Percentiles rank a stretch among this genome's conserved stretches.
Conservation (phyloP, 2,888 invertebrate genomes). For the Latrodectus hesperus region DNA sequence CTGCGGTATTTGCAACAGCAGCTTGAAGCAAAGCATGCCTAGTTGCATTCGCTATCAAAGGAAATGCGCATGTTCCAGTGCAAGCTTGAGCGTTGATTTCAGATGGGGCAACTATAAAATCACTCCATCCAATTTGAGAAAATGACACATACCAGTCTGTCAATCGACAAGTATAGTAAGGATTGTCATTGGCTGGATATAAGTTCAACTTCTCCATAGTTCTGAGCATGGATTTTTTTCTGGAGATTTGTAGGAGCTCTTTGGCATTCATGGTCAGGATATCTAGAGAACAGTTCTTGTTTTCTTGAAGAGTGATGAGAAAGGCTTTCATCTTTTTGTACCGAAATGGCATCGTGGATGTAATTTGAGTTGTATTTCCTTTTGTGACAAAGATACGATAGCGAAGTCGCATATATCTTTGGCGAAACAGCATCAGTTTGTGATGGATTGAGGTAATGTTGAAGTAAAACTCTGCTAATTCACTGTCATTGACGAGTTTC, state of each 20-base stretch:
- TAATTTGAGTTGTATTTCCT: background rate
- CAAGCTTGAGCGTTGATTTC: slow-evolving; percentile 1
- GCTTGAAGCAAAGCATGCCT: slow-evolving; percentile 13
- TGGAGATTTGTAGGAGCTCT: background rate
- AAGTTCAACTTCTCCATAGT: background rate
- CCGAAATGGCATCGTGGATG: background rate
- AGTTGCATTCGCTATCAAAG: slow-evolving; percentile 6
- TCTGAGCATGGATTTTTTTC: background rate
- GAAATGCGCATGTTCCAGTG: slow-evolving; percentile 5
- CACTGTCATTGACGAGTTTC: background rate
- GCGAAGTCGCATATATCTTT: background rate
- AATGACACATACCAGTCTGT: slow-evolving; percentile 8
- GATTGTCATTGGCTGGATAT: background rate
- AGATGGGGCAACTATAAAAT: slow-evolving; percentile 7
- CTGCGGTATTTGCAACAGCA: background rate
- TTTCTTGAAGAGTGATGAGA: slow-evolving; percentile 7
- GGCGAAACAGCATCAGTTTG: background rate
- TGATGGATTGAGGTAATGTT: background rate
- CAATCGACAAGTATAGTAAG: background rate
- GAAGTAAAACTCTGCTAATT: background rate
- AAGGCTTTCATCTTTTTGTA: slow-evolving; percentile 16
- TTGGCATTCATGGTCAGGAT: background rate
- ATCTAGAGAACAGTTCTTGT: background rate
- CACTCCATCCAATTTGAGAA: background rate
- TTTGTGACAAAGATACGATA: background rate